Evolutionary conservation across 2,797 vertebrate genomes (phyloP), one percentile per base, ranked within the genome.

Genomic region (Alectoris magna): DNA sequence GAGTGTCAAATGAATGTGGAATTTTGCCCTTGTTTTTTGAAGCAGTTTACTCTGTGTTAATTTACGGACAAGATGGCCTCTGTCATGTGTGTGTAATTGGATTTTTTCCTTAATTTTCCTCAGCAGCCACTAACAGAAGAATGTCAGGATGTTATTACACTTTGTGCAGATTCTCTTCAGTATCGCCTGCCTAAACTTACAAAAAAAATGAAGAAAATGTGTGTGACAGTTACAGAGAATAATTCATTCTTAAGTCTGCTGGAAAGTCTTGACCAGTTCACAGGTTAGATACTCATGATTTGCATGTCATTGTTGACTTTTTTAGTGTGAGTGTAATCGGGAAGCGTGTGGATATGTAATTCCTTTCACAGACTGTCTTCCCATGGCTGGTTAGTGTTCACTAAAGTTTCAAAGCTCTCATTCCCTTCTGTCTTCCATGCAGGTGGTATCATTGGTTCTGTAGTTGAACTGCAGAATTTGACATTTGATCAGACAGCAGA

Each of bases 141-240:
- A 27, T 62, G 60, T 59, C 91, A 88, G 34, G 44, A 27, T 31
- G 48, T 75, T 39, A 44, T 91, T n/a, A 23, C 48, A 19, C 95
- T 96, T 53, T 62, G 77, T n/a, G 23, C 86, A 67, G 81, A 93
- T 69, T 97, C 97, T 46, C 98, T 99, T 53, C 98, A 98, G 94
- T 94, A 90, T 56, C 98, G 99, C 39, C 97, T 99, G 66, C 98
- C 98, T 18, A 97, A 97, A 72, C 98, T 99, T 88, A 96, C 97
- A 3, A 98, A 97, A 85, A 98, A 98, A 94, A 98, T 99, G 99
- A 98, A 97, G 97, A 99, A 98, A 95, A 97, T 99, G 93, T 99
- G 99, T 67, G 76, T 97, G 87, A 92, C 97, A 66, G 96, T 99
- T 92, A 96, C 98, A 92, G 98, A 98, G 97, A 98, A 98, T 41